phyloP scores from a whole-genome alignment of 2,888 invertebrate species.

The Cryptocephalus moraei region DNA sequence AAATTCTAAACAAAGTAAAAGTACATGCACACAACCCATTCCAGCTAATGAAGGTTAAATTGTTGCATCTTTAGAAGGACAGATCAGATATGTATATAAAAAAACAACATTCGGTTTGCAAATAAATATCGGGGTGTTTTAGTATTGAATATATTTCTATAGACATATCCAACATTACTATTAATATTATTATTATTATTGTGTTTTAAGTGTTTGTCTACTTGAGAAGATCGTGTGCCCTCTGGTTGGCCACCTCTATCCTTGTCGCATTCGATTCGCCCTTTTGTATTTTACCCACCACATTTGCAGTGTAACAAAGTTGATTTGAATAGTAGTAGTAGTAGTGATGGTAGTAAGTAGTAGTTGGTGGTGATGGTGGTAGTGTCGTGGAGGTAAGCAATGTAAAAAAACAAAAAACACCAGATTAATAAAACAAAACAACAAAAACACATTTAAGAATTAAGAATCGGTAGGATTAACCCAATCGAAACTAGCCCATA shows the following conservation, averaged over 20 bases:
- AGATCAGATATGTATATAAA: too few relatives aligned
- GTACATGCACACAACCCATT: too few relatives aligned
- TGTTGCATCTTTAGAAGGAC: too few relatives aligned
- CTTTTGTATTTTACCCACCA: conserved; percentile 35
- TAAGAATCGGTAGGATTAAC: too few relatives aligned
- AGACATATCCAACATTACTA: too few relatives aligned
- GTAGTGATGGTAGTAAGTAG: conserved; percentile 5
- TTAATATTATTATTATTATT: conserved; percentile 22
- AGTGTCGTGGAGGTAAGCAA: conserved; percentile 31
- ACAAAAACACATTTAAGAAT: too few relatives aligned
- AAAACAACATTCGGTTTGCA: too few relatives aligned
- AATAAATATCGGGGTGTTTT: too few relatives aligned
- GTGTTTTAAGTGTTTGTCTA: conserved; percentile 42
- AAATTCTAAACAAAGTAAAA: too few relatives aligned
- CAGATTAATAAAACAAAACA: conserved; percentile 28
- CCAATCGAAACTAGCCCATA: too few relatives aligned
- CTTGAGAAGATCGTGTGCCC: conserved; percentile 93
- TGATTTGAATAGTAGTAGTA: conserved; percentile 13
- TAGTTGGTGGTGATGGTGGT: conserved; percentile 16
- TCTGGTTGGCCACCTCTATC: conserved; percentile 94
- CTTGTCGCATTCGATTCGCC: conserved; percentile 90
- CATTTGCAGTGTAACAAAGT: conserved; percentile 12
- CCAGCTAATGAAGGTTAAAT: too few relatives aligned
- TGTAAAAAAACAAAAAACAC: conserved; percentile 35
- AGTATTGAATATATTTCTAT: too few relatives aligned